These are phyloP conservation scores for Tricholauxania praeusta DNA, from an alignment of 2,888 invertebrate species.

Conservation along the genomic window DNA sequence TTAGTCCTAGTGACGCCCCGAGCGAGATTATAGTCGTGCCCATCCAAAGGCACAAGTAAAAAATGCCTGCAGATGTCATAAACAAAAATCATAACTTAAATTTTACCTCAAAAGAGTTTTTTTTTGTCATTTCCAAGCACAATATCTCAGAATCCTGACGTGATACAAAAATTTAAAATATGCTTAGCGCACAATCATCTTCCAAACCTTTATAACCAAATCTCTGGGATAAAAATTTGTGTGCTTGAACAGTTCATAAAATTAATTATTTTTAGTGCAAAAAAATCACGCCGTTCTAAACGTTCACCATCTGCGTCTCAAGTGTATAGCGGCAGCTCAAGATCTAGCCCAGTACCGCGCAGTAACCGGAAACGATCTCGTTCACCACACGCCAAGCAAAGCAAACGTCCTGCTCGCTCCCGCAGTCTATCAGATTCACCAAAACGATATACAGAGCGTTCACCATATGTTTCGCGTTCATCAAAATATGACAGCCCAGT, in stretches of 20 bases:
- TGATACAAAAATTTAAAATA: too few relatives aligned
- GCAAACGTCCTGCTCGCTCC: conserved; percentile 56
- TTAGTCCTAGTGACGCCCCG: too few relatives aligned
- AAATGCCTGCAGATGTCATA: too few relatives aligned
- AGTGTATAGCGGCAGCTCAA: conserved; percentile 51
- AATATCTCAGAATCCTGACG: too few relatives aligned
- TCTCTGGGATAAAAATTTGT: neutral
- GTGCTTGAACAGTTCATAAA: conserved; percentile 17
- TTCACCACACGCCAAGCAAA: conserved; percentile 51
- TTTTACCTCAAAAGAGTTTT: too few relatives aligned
- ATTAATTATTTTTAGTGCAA: conserved; percentile 45
- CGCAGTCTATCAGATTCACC: conserved; percentile 61
- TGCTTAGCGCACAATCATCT: too few relatives aligned
- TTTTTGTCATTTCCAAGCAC: too few relatives aligned
- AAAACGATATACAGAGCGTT: conserved; percentile 58
- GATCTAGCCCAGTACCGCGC: conserved; percentile 62
- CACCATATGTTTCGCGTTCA: conserved; percentile 45
- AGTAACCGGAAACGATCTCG: conserved; percentile 60
- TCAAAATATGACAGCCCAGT: conserved; percentile 60
- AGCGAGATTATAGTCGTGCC: too few relatives aligned
- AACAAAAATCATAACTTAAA: too few relatives aligned
- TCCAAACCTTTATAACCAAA: too few relatives aligned
- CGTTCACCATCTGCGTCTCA: conserved; percentile 54
- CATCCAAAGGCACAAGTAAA: too few relatives aligned
- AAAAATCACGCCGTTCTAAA: conserved; percentile 53